Base-by-base conservation (phyloP, 2,113 vertebrate genomes). In the Gadus macrocephalus region DNA sequence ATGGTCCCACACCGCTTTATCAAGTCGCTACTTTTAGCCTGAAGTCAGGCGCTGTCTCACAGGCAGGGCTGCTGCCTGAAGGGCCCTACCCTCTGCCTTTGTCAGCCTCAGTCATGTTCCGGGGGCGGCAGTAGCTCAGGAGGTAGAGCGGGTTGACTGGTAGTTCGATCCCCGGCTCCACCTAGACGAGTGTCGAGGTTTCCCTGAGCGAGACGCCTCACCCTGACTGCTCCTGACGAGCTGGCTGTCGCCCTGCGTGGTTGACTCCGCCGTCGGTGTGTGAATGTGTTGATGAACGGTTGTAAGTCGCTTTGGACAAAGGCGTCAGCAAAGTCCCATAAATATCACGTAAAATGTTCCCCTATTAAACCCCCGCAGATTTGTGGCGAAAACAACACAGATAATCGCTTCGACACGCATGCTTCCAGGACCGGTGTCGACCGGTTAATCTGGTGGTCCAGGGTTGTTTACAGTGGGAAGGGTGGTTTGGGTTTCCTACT, bases 341-440 rank as follows among this genome's bases (percentile, higher is more conserved):
- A 25, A 25, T 25, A 25, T 25, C 25, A 3, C 25, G 25, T 25
- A 25, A 25, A 25, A 25, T 25, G 25, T 69, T 81, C 69, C 70
- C 79, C 58, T 49, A 73, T 69, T 79, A 72, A 82, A 81, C 65
- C 42, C 12, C 42, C 68, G 75, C 42, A 81, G 81, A 77, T 66
- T 62, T 67, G 76, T 19, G 27, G 42, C 75, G 49, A 82, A 78
- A 79, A 67, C 59, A n/a, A 49, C 42, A 9, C 31, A 35, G 6
- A 35, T 1, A 35, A 35, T 5, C 42, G 56, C 66, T 78, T 73
- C 59, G 66, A 28, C 70, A 66, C 71, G 38, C 15, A 79, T 17
- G 7, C 70, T 75, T 73, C 67, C 74, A 76, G 78, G 69, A 83
- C 31, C 31, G 4, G 59, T 71, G 67, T 85, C 85, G 72, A 83